Evolutionary conservation across 2,888 invertebrate genomes (phyloP).

Genomic region (Catocala sponsa): DNA sequence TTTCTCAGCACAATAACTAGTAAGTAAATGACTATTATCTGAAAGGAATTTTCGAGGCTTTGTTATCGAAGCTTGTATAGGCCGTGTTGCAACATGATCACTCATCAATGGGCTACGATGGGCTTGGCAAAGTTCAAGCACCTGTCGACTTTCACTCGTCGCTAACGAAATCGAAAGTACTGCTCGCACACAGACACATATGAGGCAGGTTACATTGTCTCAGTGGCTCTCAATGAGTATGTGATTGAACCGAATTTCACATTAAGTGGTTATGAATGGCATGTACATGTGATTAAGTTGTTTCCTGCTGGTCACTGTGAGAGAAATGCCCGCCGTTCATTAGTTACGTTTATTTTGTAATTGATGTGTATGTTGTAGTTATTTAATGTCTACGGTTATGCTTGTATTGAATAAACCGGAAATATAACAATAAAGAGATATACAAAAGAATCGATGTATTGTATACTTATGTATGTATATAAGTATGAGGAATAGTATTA

Average conservation of each 20-base stretch:
- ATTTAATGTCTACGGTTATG: no score
- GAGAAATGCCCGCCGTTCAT: background rate
- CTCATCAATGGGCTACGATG: conserved; percentile 41
- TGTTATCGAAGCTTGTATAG: background rate
- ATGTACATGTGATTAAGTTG: background rate
- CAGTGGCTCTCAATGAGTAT: conserved; percentile 7
- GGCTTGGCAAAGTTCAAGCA: conserved; percentile 48
- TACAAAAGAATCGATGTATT: no score
- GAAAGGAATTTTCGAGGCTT: background rate
- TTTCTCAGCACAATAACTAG: background rate
- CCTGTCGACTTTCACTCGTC: conserved; percentile 52
- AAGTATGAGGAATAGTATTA: no score
- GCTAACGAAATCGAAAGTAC: conserved; percentile 52
- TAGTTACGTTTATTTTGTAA: no score
- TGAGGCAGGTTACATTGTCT: conserved; percentile 38
- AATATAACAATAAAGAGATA: no score
- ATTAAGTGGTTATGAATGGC: conserved; percentile 5
- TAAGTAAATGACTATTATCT: background rate
- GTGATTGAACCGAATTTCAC: conserved; percentile 12
- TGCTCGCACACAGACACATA: conserved; percentile 14
- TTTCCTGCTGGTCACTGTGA: background rate
- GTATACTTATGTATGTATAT: no score
- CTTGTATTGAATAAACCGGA: no score
- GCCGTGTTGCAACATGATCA: conserved; percentile 30
- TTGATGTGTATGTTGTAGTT: no score